Percentiles rank a stretch among this genome's conserved stretches.
Evolutionary conservation across 2,113 vertebrate species (phyloP).

Genomic region (Holacanthus passer): DNA sequence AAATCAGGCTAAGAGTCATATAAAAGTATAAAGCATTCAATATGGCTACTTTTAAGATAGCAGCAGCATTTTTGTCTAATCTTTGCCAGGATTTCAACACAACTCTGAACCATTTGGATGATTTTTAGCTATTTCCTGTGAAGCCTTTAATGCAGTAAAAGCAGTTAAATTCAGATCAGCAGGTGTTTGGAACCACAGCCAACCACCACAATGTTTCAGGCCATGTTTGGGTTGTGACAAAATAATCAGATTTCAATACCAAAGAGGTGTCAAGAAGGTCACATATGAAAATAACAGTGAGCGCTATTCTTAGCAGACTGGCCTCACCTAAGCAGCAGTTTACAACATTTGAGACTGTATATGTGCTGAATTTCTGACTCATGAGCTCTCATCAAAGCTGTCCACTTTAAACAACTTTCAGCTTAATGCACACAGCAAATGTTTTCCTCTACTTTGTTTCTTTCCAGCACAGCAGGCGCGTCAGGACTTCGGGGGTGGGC

Average conservation of each 20-base stretch:
- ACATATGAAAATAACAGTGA: slow-evolving; percentile 24
- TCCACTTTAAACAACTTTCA: slow-evolving; percentile 32
- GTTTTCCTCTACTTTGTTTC: neutral
- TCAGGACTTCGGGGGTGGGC: slow-evolving; percentile 14
- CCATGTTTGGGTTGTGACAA: neutral
- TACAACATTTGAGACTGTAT: neutral
- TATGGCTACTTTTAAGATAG: neutral
- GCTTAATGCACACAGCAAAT: neutral
- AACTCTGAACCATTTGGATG: neutral
- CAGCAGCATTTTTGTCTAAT: neutral
- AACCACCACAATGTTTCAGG: neutral
- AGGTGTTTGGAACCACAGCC: neutral
- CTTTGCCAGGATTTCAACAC: neutral
- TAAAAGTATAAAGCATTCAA: neutral
- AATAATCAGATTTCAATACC: slow-evolving; percentile 6
- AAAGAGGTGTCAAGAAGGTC: neutral
- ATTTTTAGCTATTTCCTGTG: slow-evolving; percentile 8
- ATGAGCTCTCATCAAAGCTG: slow-evolving; percentile 3
- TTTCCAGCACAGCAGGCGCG: slow-evolving; percentile 33
- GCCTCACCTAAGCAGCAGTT: neutral
- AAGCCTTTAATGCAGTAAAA: neutral
- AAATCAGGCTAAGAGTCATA: neutral
- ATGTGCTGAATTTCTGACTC: neutral
- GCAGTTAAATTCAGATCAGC: neutral
- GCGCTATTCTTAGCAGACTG: slow-evolving; percentile 11